Evolutionary conservation across 2,797 vertebrate genomes (phyloP), one percentile per base, ranked within the genome.

Genomic region (Chromobotia macracanthus): DNA sequence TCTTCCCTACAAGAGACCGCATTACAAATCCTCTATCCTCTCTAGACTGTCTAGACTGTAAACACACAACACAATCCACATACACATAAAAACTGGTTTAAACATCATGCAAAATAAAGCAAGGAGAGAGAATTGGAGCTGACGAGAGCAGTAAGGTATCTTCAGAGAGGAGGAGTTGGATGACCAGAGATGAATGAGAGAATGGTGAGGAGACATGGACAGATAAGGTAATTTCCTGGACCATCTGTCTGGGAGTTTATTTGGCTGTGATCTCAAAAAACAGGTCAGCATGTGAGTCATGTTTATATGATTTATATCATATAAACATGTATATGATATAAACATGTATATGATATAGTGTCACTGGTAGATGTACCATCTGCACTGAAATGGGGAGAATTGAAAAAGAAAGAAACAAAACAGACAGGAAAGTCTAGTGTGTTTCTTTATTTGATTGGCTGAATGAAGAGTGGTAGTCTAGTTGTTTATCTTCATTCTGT

Each of bases 401-500:
- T 67, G 21, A 67, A 50, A 55, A 61, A 72, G 23, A 66, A 38
- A 51, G 61, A 19, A 35, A 41, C 9, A 51, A 50, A 65, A 48
- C 31, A 46, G 25, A 66, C 18, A 31, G 44, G 5, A 75, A 21
- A 41, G 23, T 7, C 58, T 0, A 85, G 86, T 80, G 73, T 70
- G 55, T 89, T 81, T 80, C 79, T 84, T 87, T 91, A 28, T 89
- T 92, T 93, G 92, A 90, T 90, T 89, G 90, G 88, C 87, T 91
- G 91, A 89, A 86, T 92, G 77, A 90, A 90, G 90, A 90, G 85
- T 84, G 65, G 82, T 80, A 85, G 84, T 82, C 84, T 68, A 44
- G 56, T 83, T 90, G 90, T 93, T 92, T 84, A 86, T 94, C 92
- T 93, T 90, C 87, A 88, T 91, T 88, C 87, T 86, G 41, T 50